Base-by-base conservation (phyloP, 1,140 invertebrate species). In the Capitella teleta region DNA sequence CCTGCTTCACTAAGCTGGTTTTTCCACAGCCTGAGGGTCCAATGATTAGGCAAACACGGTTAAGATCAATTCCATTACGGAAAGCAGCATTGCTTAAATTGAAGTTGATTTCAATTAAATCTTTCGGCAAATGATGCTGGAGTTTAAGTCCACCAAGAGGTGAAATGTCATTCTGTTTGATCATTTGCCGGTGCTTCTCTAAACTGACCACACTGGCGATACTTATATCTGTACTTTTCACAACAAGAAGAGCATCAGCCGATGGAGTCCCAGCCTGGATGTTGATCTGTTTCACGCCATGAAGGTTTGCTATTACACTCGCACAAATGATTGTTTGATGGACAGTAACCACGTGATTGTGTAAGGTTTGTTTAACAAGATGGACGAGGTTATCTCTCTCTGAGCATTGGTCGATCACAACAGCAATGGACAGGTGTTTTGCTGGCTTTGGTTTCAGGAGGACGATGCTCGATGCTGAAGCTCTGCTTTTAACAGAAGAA, bases 11-110 rank as follows among this genome's bases (percentile, higher is more conserved):
- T 14, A 70, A 46, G 8, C 59, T 62, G 6, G 66, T 64, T 50
- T 70, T 70, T 1, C 67, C 66, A 57, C 61, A 64, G 0, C 67
- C 67, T 40, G 67, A 58, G 10, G 67, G 64, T 5, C 67, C 67
- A 28, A 53, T 49, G 1, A 70, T 54, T 8, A 68, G 38, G n/a
- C 66, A 49, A 21, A 64, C 66, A 5, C 57, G 19, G 54, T 50
- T 19, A 23, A 21, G 43, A 40, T 55, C 24, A 19, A 57, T 34
- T 28, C 34, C 23, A 18, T 54, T 12, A 24, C 48, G 3, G 48
- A 47, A 38, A 51, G 52, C 47, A 19, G 40, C 28, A 2, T 45
- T 14, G 3, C 49, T 50, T 16, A 49, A 37, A 12, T 45, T 28
- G 32, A 55, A 45, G 10, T 60, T 57, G 6, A 61, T 16, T 14